Base-by-base conservation (phyloP, 2,113 vertebrate genomes). In the Loxodonta africana region DNA sequence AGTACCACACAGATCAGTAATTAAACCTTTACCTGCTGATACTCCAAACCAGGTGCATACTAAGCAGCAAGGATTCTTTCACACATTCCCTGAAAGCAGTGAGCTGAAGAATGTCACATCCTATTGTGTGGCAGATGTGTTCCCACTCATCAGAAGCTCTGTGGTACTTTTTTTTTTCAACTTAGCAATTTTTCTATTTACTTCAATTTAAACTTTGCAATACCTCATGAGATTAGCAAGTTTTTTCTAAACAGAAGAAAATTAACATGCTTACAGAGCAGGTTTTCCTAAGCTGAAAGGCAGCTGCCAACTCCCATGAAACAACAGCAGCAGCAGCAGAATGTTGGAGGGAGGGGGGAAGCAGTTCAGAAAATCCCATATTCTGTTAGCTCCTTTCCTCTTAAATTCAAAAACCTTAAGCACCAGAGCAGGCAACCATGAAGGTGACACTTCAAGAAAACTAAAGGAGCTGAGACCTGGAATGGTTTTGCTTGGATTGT, bases 381-480 rank as follows among this genome's bases (percentile, higher is more conserved):
- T 44, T 96, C 92, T 93, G 26, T 90, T 94, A 95, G 6, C 6
- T 91, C 84, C 96, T 96, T 96, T 73, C 65, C 62, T 41, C 26
- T 76, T 63, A 91, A 93, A 76, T 0, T 1, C n/a, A 96, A 96
- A 98, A 96, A 69, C 37, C 25, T 96, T 74, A 90, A 89, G 9
- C 74, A 89, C 90, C 53, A 84, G 92, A 97, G 97, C 78, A 97
- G 90, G 46, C 80, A 98, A n/a, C 14, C 91, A 97, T 96, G 97
- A 98, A 98, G 95, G 95, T 98, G 97, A 98, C 87, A 96, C 69
- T 95, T 95, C 18, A 78, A 60, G 81, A 97, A 97, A 97, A 37
- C 26, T 90, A 26, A 20, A 96, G 74, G 18, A 96, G 41, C 48
- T 95, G 73, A 97, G 67, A 94, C 93, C 33, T 95, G 83, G 5